Percentiles rank a stretch among this genome's conserved stretches.
Conservation (phyloP, 2,888 invertebrate species). For the Muscina levida region DNA sequence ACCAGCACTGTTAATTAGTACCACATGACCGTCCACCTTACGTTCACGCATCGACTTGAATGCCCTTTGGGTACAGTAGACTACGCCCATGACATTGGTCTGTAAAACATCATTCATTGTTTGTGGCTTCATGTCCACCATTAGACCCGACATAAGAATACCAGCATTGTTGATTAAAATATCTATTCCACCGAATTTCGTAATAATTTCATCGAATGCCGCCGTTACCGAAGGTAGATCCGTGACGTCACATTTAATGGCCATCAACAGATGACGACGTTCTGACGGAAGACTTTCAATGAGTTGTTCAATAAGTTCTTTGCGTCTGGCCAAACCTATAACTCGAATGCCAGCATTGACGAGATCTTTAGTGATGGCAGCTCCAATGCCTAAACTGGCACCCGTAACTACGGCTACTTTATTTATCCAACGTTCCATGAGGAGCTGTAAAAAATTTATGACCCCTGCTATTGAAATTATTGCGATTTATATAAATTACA, state of each 20-base stretch:
- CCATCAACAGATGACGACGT: constrained; percentile 69
- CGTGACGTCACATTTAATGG: constrained; percentile 80
- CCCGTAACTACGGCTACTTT: constrained; percentile 84
- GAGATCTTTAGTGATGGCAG: constrained; percentile 79
- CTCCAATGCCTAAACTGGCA: constrained; percentile 84
- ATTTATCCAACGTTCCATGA: constrained; percentile 82
- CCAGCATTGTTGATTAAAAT: constrained; percentile 82
- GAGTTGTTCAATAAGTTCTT: constrained; percentile 68
- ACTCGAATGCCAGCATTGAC: constrained; percentile 81
- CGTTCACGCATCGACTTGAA: constrained; percentile 78
- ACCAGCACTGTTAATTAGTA: constrained; percentile 78
- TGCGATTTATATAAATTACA: no score
- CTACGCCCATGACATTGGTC: constrained; percentile 77
- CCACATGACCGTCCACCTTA: constrained; percentile 77
- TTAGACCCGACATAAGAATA: background rate
- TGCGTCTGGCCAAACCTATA: constrained; percentile 81
- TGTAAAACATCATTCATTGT: constrained; percentile 74
- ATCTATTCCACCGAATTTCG: constrained; percentile 80
- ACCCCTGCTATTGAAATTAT: no score
- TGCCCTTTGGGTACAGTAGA: constrained; percentile 79
- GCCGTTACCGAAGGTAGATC: constrained; percentile 80
- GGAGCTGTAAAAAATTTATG: no score
- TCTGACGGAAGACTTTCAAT: constrained; percentile 64
- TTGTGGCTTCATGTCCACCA: constrained; percentile 43
- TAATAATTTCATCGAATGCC: constrained; percentile 80